Evolutionary conservation across 2,888 invertebrate species (phyloP), one percentile per base, ranked within the genome.

Genomic region (Meliscaeva auricollis): DNA sequence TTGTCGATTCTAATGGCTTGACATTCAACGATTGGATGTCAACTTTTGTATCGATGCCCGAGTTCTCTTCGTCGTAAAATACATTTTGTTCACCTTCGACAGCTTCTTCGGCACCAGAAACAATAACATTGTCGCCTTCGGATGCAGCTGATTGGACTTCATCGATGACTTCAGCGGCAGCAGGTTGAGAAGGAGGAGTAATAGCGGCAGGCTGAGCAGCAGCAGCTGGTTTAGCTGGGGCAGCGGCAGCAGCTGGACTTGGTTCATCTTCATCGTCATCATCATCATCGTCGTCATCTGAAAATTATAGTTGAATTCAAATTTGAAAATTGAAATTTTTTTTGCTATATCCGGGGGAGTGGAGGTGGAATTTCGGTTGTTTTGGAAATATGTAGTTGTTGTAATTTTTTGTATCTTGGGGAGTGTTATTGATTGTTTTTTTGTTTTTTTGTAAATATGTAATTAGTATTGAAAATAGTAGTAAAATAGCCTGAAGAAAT

Each of bases 221-320:
- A 93, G 93, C 35, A n/a, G 48, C 90, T 91, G 8, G 92, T 92
- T 50, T 93, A 46, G 87, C 88, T 15, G 82, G 70, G 66, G 64
- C 64, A 17, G 17, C 64, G 7, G 46, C 64, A 46, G 89, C 89
- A 44, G 88, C 94, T 60, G 94, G 93, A 9, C 93, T 93, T 64
- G 93, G 93, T 56, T 93, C 94, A 62, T 94, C 94, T 78, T 92
- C 93, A 87, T 92, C 91, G 78, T 94, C 94, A 83, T 94, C 94
- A 75, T 95, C 95, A 62, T 95, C 94, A 76, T 94, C 94, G 73
- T 94, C 94, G 78, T 94, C 94, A 87, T 94, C 94, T 84, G 93
- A 92, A 69, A 89, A 92, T 91, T 89, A 79, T 72, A 84, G 84
- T 66, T 80, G 80, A 84, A 80, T 79, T 84, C 84, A 84, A 84